Percentiles rank a stretch among this genome's conserved stretches.
Evolutionary conservation across 1,140 invertebrate genomes (phyloP).

Genomic region (Heliconius melpomene): DNA sequence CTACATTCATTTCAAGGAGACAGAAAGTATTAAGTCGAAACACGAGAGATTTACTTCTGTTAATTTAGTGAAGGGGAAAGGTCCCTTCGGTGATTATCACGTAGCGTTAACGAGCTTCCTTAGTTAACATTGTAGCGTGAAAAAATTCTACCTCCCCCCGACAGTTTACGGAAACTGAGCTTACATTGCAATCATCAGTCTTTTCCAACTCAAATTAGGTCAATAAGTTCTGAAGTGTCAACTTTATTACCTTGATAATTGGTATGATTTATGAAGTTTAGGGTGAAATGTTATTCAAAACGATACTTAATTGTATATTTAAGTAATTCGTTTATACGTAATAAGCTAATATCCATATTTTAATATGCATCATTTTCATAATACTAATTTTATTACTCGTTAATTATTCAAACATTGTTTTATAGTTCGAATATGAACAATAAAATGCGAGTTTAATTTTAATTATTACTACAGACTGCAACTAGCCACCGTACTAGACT

Average conservation of each 20-base stretch:
- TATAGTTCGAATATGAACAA: not conserved
- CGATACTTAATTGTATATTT: constrained; percentile 4
- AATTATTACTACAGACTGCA: not conserved
- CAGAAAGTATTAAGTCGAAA: constrained; percentile 37
- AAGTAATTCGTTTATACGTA: not conserved
- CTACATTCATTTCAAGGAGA: constrained; percentile 38
- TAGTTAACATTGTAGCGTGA: constrained; percentile 75
- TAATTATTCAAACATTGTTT: constrained; percentile 4
- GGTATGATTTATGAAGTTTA: constrained; percentile 3
- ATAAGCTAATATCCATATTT: not conserved
- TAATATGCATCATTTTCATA: not conserved
- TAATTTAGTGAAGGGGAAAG: constrained; percentile 63
- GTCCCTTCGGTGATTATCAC: constrained; percentile 71
- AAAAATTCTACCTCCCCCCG: constrained; percentile 57
- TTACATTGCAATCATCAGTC: constrained; percentile 39
- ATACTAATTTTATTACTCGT: constrained; percentile 6
- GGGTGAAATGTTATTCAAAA: constrained; percentile 3
- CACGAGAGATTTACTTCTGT: constrained; percentile 56
- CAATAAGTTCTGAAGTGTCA: constrained; percentile 25
- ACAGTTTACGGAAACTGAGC: constrained; percentile 38
- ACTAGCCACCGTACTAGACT: not conserved
- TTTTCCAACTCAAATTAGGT: constrained; percentile 26
- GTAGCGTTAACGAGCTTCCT: constrained; percentile 75
- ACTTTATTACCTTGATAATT: constrained; percentile 21
- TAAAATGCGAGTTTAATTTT: not conserved